phyloP scores from a whole-genome alignment of 2,888 invertebrate species.

The Heliconius sara region DNA sequence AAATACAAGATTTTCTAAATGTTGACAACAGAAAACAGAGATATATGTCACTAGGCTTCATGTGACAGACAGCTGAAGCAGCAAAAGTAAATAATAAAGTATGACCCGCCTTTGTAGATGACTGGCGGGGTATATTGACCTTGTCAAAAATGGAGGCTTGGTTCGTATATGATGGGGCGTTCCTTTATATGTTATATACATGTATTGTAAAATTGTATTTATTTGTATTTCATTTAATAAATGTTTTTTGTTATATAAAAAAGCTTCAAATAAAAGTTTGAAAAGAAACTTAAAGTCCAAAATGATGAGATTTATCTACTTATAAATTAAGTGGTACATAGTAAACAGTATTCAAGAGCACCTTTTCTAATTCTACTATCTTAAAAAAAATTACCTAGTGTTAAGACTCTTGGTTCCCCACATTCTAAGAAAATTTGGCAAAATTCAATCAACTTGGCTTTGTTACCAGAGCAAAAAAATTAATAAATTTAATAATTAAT shows the following conservation, averaged over 20 bases:
- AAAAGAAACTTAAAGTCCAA: too few relatives aligned
- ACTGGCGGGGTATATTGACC: slow-evolving; percentile 6
- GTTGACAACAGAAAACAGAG: not conserved
- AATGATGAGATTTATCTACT: too few relatives aligned
- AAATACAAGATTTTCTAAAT: not conserved
- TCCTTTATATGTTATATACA: too few relatives aligned
- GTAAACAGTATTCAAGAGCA: too few relatives aligned
- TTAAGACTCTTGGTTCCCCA: not conserved
- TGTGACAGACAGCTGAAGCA: slow-evolving; percentile 14
- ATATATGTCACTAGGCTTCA: not conserved
- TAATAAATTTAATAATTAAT: not conserved
- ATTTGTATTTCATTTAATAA: too few relatives aligned
- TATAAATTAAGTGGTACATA: too few relatives aligned
- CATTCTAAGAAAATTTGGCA: not conserved
- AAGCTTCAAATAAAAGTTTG: too few relatives aligned
- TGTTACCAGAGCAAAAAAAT: not conserved
- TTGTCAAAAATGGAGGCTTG: slow-evolving; percentile 1
- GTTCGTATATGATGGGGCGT: not conserved
- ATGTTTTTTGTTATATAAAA: too few relatives aligned
- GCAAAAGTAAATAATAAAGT: slow-evolving; percentile 10
- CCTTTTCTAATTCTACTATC: too few relatives aligned
- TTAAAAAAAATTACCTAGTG: not conserved
- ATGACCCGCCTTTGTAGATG: not conserved
- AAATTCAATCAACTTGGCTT: not conserved
- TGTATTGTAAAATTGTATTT: too few relatives aligned